Evolutionary conservation across 2,797 vertebrate species (phyloP), one percentile per base, ranked within the genome.

Genomic region (Acomys russatus): DNA sequence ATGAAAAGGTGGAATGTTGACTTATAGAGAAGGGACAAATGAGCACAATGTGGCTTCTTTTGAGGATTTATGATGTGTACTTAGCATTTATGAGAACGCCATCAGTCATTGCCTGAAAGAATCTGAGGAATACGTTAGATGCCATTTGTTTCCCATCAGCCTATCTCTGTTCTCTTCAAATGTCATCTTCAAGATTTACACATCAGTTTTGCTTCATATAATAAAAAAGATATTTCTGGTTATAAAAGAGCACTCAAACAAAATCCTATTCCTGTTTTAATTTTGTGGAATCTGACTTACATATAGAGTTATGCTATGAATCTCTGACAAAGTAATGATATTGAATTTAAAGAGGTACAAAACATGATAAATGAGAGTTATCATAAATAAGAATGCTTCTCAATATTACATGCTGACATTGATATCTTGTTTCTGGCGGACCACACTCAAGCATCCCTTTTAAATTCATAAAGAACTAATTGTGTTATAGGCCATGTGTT

Each of bases 41-140:
- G 98, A 98, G 98, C 94, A 98, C 97, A 98, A 98, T 98, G 98
- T 98, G 89, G 14, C 80, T 98, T 97, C 97, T 98, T 95, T 93
- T 98, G 97, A 98, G 98, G 98, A 99, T 98, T 99, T 99, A 99
- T 98, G 98, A 98, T 98, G 92, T 98, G 97, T 98, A 98, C 98
- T 98, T 98, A 98, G 98, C 96, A 96, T 98, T 80, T 87, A 91
- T 98, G 98, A 98, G 98, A 99, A 98, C 97, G 96, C n/a, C 97
- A 98, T 99, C 98, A 98, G 98, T 99, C 98, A 98, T 95, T 98
- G 98, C 96, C 98, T 98, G 56, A 92, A 95, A 92, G 97, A 98
- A 97, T 38, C 86, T 98, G 96, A 98, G 98, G 98, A 98, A 98
- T 98, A 95, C 96, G 97, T 98, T 98, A 97, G 96, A 97, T 97